A percentile compares a stretch with the other conserved stretches of the same genome.
Conservation (phyloP, 2,797 vertebrate genomes). For the Chloroceryle amazona region DNA sequence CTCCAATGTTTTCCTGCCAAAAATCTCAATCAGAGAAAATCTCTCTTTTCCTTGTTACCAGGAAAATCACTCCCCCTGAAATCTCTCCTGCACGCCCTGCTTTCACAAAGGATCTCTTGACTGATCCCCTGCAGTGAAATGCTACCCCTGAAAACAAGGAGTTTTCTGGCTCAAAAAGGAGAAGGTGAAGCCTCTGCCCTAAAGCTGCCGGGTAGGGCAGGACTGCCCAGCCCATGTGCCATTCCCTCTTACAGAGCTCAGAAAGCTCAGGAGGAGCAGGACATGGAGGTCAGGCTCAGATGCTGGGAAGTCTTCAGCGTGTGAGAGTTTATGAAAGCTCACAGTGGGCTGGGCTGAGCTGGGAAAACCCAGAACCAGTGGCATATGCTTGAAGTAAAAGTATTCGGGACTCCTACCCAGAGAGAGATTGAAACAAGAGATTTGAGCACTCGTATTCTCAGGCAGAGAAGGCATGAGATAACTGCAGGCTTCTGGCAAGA, state of each 20-base stretch:
- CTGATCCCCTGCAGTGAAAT: background rate
- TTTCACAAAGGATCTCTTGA: background rate
- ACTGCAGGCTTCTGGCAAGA: background rate
- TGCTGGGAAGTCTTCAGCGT: background rate
- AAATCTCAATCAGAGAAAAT: background rate
- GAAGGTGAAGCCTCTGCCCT: background rate
- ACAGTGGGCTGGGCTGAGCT: background rate
- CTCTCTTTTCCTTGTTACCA: background rate
- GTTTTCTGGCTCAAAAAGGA: background rate
- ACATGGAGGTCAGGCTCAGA: rapidly evolving
- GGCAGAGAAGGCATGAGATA: rapidly evolving
- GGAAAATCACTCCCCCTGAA: background rate
- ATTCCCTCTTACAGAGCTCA: background rate
- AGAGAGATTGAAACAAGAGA: background rate
- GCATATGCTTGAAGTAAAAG: rapidly evolving
- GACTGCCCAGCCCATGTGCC: background rate
- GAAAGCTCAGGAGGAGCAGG: background rate
- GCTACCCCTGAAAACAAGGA: background rate
- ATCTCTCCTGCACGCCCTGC: background rate
- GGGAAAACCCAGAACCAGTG: background rate
- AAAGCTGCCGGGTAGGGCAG: background rate
- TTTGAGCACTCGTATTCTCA: rapidly evolving
- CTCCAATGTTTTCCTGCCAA: background rate
- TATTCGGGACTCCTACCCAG: background rate
- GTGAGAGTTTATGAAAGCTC: background rate